Evolutionary conservation across 92 coral and sea anemone species (phyloP).

Genomic region (Porites evermanni): DNA sequence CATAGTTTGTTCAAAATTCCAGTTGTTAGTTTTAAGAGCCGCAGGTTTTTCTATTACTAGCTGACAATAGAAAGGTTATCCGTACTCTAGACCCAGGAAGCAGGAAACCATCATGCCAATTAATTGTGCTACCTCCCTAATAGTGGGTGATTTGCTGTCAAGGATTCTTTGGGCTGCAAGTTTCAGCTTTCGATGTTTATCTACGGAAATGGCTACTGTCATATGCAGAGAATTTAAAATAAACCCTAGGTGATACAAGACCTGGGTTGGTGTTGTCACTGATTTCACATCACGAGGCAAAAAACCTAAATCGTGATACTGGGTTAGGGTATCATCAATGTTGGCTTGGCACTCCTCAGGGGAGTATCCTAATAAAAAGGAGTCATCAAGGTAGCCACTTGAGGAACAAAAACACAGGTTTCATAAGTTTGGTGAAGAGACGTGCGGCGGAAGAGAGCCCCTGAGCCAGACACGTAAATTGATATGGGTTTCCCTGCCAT

Average conservation of each 20-base stretch:
- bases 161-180: conserved; percentile 23
- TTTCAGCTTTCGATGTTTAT: conserved; percentile 21
- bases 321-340: conserved; percentile 44
- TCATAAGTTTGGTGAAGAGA: conserved; percentile 63
- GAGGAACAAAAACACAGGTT: conserved; percentile 54
- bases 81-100: conserved; percentile 23
- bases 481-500: conserved; percentile 44
- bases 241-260: conserved; percentile 60
- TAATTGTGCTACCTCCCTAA: conserved; percentile 57
- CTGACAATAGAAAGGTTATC: conserved; percentile 44
- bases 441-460: conserved; percentile 69
- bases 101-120: conserved; percentile 11
- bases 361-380: conserved; percentile 49
- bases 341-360: conserved; percentile 53
- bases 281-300: conserved; percentile 59
- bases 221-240: conserved; percentile 60
- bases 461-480: conserved; percentile 57
- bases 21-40: conserved; percentile 38
- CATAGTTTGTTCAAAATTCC: conserved; percentile 35
- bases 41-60: conserved; percentile 44
- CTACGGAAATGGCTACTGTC: conserved; percentile 52
- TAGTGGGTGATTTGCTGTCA: conserved; percentile 37
- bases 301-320: conserved; percentile 53
- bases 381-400: conserved; percentile 66
- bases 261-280: conserved; percentile 66